Percentiles rank a stretch among this genome's conserved stretches.
phyloP scores from a whole-genome alignment of 2,113 vertebrate genomes.

The Serinus canaria region DNA sequence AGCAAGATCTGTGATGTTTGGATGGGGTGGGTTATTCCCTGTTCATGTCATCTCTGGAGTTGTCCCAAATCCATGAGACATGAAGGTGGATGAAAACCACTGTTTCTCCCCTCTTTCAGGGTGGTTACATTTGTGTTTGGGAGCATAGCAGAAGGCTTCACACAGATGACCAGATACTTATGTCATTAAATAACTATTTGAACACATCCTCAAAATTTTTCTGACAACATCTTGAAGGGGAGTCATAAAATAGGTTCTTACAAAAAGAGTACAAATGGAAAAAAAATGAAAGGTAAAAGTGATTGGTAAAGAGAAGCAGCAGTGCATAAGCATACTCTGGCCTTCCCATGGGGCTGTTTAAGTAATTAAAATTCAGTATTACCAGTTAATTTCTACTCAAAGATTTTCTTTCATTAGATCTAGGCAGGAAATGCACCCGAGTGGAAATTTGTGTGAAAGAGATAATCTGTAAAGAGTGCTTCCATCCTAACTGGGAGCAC shows the following conservation, averaged over 20 bases:
- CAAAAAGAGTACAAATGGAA: neutral
- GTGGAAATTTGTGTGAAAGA: slow-evolving; percentile 30
- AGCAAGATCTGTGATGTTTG: neutral
- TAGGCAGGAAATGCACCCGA: neutral
- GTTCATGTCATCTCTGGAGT: slow-evolving; percentile 10
- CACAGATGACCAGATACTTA: neutral
- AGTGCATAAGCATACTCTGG: neutral
- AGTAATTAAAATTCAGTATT: neutral
- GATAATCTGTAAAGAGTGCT: neutral
- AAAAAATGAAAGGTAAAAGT: neutral
- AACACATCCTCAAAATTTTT: neutral
- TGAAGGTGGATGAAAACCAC: neutral
- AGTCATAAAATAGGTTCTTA: neutral
- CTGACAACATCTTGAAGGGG: neutral
- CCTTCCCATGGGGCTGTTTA: neutral
- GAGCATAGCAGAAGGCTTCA: neutral
- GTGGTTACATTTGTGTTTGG: neutral
- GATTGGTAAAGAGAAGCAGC: neutral
- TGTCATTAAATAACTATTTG: neutral
- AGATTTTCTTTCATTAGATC: neutral
- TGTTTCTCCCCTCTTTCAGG: neutral
- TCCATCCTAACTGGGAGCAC: neutral
- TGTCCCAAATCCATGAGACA: neutral
- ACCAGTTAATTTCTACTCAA: neutral
- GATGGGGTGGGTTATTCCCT: slow-evolving; percentile 4